Base-by-base conservation (phyloP, 2,888 invertebrate species). In the Norana najaformis region DNA sequence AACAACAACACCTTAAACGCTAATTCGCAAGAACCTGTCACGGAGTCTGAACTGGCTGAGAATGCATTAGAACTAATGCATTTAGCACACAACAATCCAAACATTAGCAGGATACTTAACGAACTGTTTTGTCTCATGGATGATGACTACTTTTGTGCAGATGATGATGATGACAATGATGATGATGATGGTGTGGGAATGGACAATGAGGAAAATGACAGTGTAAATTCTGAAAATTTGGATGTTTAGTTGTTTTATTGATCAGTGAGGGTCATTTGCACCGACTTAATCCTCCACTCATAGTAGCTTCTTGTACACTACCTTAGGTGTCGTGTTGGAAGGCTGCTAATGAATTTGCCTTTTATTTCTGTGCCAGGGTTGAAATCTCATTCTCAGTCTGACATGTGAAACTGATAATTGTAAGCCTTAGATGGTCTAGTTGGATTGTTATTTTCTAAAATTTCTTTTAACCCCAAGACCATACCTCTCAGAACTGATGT, bases 101-200 rank as follows among this genome's bases (percentile, higher is more conserved):
- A 23, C 36, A 85, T 85, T 4, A 85, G 23, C 85, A 85, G 85
- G 85, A 36, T 85, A 85, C 85, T 85, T 8, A 36, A 36, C n/a
- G 85, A 85, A 85, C 85, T 85, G 36, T 85, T 85, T 85, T 11
- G 6, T 85, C 85, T 85, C 6, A 85, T 85, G 85, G 85, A 85
- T 8, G 85, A 85, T 37, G 85, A 85, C 34, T 85, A 85, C 34
- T 34, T 36, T 4, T 16, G 37, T 85, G 34, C 18, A 1, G 85
- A 85, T 36, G 85, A 85, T 85, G 85, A 85, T 83, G 82, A 82
- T 82, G 82, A 83, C n/a, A 34, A 83, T 34, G 83, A 83, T 83
- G 85, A 83, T 83, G 83, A 83, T 35, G 83, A 85, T 85, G 85
- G 37, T 36, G 85, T 36, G 35, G 85, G 34, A 18, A 85, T 85